Base-by-base conservation (phyloP, 2,113 vertebrate species). In the Hemiscyllium ocellatum region DNA sequence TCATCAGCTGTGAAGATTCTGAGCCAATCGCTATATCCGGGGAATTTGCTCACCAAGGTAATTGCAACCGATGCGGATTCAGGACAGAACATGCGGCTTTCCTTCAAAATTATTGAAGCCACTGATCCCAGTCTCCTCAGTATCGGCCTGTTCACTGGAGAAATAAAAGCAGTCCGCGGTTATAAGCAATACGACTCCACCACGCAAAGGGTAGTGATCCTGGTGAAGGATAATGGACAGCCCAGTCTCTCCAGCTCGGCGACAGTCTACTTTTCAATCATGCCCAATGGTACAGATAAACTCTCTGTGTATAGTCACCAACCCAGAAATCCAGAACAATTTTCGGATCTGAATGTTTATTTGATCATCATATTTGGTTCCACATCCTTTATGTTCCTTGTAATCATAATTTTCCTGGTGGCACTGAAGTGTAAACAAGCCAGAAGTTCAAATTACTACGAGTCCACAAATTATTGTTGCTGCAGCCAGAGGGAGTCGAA, bases 181-280 rank as follows among this genome's bases (percentile, higher is more conserved):
- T 1, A 98, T 97, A 97, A 97, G 96, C 97, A 98, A 96, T 97
- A 97, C 0, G 98, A 98, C 96, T 96, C 97, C 72, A 96, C 97
- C 96, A 98, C 97, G 95, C 97, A 98, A 96, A 98, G 97, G 61
- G 96, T 98, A 96, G 97, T 98, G 0, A 96, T 98, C 42, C 95
- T 98, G 96, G 98, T 98, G 94, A 97, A 2, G 96, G 98, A 98
- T 96, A 98, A 97, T 0, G 98, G 98, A 86, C 97, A 98, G 0
- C 98, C 98, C 0, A 96, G 98, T 0, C 98, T 98, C 4, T 98
- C 98, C 68, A 97, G 98, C 37, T 97, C 97, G 0, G 96, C 98
- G n/a, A 97, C 97, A 0, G 96, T 98, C 96, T 97, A 97, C 26
- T 96, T 98, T 90, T 96, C 98, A 80, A 96, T 98, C 96, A 97